Conservation (phyloP, 2,888 invertebrate genomes). For the Apotomis capreana region DNA sequence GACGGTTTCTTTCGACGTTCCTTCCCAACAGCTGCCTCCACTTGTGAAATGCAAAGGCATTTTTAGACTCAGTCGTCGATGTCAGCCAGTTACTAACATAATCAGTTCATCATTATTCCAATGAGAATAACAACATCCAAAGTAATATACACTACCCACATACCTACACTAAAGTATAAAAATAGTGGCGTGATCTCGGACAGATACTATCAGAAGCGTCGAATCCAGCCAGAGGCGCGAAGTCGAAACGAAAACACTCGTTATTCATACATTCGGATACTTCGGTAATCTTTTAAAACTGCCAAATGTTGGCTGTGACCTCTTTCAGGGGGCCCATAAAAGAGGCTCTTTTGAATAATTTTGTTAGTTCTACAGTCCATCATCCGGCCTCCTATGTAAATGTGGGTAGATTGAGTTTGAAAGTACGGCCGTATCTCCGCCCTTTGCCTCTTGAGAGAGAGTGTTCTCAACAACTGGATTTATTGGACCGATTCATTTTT, state of each 20-base stretch:
- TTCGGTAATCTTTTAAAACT: conserved; percentile 61
- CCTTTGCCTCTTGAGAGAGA: conserved; percentile 42
- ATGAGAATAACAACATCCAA: no score
- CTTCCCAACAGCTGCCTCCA: no score
- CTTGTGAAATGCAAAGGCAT: no score
- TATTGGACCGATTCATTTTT: conserved; percentile 36
- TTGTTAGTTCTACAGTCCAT: conserved; percentile 73
- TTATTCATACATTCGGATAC: conserved; percentile 56
- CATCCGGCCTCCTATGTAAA: conserved; percentile 73
- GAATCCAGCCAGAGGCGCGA: neutral
- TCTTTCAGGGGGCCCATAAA: conserved; percentile 56
- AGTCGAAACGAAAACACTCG: conserved; percentile 45
- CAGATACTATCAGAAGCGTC: no score
- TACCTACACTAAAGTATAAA: no score
- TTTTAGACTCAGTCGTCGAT: no score
- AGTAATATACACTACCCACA: no score
- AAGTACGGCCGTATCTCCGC: conserved; percentile 45
- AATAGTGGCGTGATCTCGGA: no score
- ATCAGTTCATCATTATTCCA: no score
- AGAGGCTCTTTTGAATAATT: conserved; percentile 78
- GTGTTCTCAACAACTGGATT: conserved; percentile 38
- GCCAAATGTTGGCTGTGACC: conserved; percentile 47
- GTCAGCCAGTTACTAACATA: no score
- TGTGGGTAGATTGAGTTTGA: conserved; percentile 57
- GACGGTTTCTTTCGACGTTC: no score